Evolutionary conservation across 2,888 invertebrate species (phyloP), one percentile per base, ranked within the genome.

Genomic region (Latheticus oryzae): DNA sequence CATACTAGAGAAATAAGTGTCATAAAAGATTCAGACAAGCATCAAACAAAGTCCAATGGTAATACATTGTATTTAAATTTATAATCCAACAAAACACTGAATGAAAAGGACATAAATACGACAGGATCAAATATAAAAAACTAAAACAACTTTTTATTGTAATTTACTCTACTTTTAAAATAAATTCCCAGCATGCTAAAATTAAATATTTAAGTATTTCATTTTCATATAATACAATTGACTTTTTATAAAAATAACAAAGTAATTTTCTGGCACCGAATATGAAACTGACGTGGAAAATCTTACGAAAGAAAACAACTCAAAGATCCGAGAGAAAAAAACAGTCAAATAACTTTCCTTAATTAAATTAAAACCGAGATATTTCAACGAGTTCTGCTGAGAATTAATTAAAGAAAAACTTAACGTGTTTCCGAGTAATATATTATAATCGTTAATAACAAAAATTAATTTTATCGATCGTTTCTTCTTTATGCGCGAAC

Each of bases 391-490:
- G 63, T 66, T 67, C 58, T 26, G 40, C 52, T 35, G 64, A 63
- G 66, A 73, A 76, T 74, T 76, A 74, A 75, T 76, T 74, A 75
- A 74, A 75, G 74, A 75, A 74, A 76, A 76, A 74, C 73, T 70
- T 67, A 67, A 69, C 71, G 73, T 68, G 67, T 72, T 74, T 68
- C 67, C 67, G 61, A 66, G 72, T 72, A 73, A 76, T 76, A 76
- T 75, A 76, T 77, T 76, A 76, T 76, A 76, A 76, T 76, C 76
- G 75, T 76, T 76, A 76, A 76, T 76, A 76, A 75, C 75, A 75
- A 74, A 76, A 77, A 76, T 76, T 75, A 74, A 76, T 74, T 75
- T 73, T 71, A 75, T 76, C 75, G 76, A 77, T 75, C 71, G 66
- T 5, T 12, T 2, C 51, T 67, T 63, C 69, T 68, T 68, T 67